phyloP scores from a whole-genome alignment of 2,888 invertebrate species.

The Melinaea menophilus region DNA sequence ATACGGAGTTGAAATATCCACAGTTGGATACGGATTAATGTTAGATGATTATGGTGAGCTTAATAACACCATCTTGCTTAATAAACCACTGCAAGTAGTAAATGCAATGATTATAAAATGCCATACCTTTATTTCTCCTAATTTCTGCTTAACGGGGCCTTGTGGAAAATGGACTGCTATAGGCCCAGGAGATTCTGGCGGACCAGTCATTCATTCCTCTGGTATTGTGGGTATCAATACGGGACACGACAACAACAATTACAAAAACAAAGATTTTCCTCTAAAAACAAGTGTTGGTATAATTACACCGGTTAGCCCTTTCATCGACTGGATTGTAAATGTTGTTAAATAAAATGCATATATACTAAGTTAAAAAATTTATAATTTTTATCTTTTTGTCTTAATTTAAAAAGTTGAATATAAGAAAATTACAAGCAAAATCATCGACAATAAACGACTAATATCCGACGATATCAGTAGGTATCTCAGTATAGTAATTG shows the following conservation, averaged over 20 bases:
- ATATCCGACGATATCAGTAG: too few species aligned
- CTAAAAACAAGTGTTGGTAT: too few species aligned
- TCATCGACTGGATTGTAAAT: slow-evolving; percentile 13
- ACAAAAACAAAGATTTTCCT: too few species aligned
- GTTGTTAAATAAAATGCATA: slow-evolving; percentile 8
- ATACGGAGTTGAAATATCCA: slow-evolving; percentile 8
- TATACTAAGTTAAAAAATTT: too few species aligned
- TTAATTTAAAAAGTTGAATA: too few species aligned
- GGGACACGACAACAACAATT: too few species aligned
- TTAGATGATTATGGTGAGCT: background rate
- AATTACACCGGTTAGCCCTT: slow-evolving; percentile 11
- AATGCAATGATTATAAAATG: slow-evolving; percentile 13
- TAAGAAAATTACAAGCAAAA: too few species aligned
- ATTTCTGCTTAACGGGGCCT: slow-evolving; percentile 7
- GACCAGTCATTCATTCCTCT: slow-evolving; percentile 14
- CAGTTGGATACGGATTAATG: slow-evolving; percentile 12
- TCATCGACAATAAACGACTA: too few species aligned
- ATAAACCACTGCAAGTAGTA: slow-evolving; percentile 17
- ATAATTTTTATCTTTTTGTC: too few species aligned
- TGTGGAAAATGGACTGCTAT: slow-evolving; percentile 14
- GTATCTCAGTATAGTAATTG: too few species aligned
- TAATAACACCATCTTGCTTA: background rate
- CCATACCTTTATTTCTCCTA: background rate
- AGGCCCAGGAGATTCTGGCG: slow-evolving; percentile 17
- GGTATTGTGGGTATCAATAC: slow-evolving; percentile 15